phyloP scores from a whole-genome alignment of 2,113 vertebrate genomes.

The Oreochromis niloticus region DNA sequence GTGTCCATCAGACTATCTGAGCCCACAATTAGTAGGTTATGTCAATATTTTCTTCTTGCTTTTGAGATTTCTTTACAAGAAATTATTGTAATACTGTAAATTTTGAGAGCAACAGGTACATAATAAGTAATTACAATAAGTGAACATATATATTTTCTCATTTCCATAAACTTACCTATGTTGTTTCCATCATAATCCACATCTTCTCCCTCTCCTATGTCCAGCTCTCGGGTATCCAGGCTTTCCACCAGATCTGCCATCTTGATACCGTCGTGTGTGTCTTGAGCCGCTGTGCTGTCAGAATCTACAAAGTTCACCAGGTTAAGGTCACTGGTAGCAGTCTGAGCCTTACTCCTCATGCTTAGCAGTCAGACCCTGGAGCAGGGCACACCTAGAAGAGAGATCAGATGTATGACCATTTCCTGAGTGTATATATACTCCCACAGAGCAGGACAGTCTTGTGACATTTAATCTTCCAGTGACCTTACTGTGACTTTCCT shows the following conservation, averaged over 20 bases:
- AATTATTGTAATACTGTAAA: neutral
- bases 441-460: neutral
- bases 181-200: constrained; percentile 67
- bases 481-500: neutral
- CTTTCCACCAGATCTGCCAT: constrained; percentile 88
- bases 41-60: neutral
- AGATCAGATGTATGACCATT: neutral
- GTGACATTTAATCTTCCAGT: neutral
- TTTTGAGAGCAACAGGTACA: neutral
- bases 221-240: constrained; percentile 88
- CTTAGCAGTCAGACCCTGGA: constrained; percentile 22
- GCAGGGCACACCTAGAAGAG: constrained; percentile 56
- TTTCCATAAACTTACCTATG: constrained; percentile 21
- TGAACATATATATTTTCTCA: neutral
- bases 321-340: constrained; percentile 66
- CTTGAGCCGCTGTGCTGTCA: neutral
- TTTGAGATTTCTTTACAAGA: neutral
- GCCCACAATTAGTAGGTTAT: neutral
- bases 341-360: constrained; percentile 73
- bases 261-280: constrained; percentile 5
- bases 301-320: constrained; percentile 74
- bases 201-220: constrained; percentile 84
- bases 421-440: neutral
- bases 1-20: neutral
- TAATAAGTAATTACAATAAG: neutral